Evolutionary conservation across 2,888 invertebrate species (phyloP), one percentile per base, ranked within the genome.

Genomic region (Glyphotaelius pellucidus): DNA sequence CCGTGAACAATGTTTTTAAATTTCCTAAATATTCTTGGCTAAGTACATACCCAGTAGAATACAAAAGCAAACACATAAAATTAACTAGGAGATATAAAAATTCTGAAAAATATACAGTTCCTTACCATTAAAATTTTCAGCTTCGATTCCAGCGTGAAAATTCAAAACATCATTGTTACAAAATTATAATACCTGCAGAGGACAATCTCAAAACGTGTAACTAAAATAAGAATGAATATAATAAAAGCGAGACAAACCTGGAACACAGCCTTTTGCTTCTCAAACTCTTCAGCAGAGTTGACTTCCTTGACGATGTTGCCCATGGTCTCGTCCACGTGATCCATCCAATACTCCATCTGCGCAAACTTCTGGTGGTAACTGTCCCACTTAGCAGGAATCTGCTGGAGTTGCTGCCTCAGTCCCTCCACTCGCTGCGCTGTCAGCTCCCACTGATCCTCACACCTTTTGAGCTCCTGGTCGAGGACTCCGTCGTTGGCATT

Each of bases 331-430:
- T 99, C 99, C 0, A 99, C 98, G 84, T 97, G 97, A 94, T 98
- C 98, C 98, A 99, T 99, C 99, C 99, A 99, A 79, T 96, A 95
- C 35, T 97, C 97, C 97, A 99, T 98, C 94, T 98, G 98, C 83
- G 96, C 96, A 94, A 98, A 98, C 96, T 97, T 98, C 92, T 97
- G 96, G 94, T 97, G 97, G 94, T 99, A 99, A 0, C 97, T 97
- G 91, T 98, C 97, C 99, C 99, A 99, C 94, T 98, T 98, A 83
- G 98, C 98, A 0, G 99, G 99, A 91, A 99, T 98, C 94, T 98
- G 97, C 94, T 98, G 98, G 90, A 98, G 95, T 92, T 98, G 97
- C 93, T 97, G 96, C 90, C 96, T 97, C 94, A 99, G 96, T 92
- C 97, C 96, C 94, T 98, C 98, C 80, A 98, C 97, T 94, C 97